Evolutionary conservation across 1,140 invertebrate genomes (phyloP).

Genomic region (Dreissena polymorpha): DNA sequence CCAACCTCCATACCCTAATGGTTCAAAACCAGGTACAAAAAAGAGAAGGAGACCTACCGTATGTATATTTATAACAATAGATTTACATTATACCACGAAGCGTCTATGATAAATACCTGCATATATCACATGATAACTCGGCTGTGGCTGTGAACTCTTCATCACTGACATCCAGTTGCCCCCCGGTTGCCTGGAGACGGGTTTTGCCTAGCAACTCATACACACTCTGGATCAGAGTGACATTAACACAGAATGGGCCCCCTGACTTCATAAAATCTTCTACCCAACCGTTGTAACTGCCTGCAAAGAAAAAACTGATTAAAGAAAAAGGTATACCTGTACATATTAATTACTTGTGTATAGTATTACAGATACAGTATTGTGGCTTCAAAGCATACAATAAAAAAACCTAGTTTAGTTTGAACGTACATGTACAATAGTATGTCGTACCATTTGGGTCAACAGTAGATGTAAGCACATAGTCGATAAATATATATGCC

Average conservation of each 20-base stretch:
- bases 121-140: constrained; percentile 19
- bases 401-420: too few relatives aligned
- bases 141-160: constrained; percentile 44
- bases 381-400: neutral
- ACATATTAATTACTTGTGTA: neutral
- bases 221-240: constrained; percentile 45
- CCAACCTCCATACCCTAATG: too few relatives aligned
- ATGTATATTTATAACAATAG: too few relatives aligned
- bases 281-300: constrained; percentile 61
- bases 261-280: constrained; percentile 57
- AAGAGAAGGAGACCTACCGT: too few relatives aligned
- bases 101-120: neutral
- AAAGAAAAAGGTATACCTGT: neutral
- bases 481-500: too few relatives aligned
- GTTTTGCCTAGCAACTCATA: constrained; percentile 55
- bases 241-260: constrained; percentile 51
- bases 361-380: neutral
- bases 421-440: too few relatives aligned
- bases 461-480: too few relatives aligned
- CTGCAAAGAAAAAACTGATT: constrained; percentile 27
- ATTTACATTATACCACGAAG: too few relatives aligned
- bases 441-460: too few relatives aligned
- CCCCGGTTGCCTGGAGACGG: constrained; percentile 34
- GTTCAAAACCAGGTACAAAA: too few relatives aligned
- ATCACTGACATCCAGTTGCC: constrained; percentile 42